Evolutionary conservation across 2,797 vertebrate species (phyloP).

Genomic region (Cirrhinus molitorella): DNA sequence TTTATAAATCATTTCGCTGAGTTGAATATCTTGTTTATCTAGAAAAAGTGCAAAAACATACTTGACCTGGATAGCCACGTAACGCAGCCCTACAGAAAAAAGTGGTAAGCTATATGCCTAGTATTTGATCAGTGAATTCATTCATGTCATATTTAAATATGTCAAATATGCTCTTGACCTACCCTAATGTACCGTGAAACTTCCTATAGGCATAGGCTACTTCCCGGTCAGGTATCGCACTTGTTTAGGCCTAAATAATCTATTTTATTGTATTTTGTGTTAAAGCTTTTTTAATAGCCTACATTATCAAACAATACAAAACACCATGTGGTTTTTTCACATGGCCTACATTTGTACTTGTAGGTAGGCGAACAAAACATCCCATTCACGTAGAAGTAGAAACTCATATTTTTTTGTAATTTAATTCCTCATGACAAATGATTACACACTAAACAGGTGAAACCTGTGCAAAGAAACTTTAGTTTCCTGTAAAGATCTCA

Average conservation of each 20-base stretch:
- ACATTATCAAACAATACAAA: not conserved
- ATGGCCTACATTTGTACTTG: not conserved
- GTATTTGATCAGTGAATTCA: not conserved
- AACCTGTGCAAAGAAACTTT: slow-evolving; percentile 33
- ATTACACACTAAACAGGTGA: slow-evolving; percentile 21
- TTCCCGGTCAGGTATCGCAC: not conserved
- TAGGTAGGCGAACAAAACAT: not conserved
- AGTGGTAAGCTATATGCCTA: no score
- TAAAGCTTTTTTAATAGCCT: not conserved
- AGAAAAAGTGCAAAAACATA: not conserved
- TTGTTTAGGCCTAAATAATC: not conserved
- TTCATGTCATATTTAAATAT: not conserved
- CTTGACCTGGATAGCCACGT: not conserved
- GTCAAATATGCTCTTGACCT: slow-evolving; percentile 1
- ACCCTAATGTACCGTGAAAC: not conserved
- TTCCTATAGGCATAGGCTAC: no score
- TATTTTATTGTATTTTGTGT: not conserved
- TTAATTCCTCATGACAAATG: slow-evolving; percentile 1
- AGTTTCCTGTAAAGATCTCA: slow-evolving; percentile 33
- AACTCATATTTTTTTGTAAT: not conserved
- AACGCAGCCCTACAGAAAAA: not conserved
- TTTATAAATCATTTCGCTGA: not conserved
- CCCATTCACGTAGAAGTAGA: not conserved
- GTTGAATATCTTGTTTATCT: not conserved
- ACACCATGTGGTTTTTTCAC: not conserved